Base-by-base conservation (phyloP, 2,797 vertebrate genomes). In the Acanthornis magna region DNA sequence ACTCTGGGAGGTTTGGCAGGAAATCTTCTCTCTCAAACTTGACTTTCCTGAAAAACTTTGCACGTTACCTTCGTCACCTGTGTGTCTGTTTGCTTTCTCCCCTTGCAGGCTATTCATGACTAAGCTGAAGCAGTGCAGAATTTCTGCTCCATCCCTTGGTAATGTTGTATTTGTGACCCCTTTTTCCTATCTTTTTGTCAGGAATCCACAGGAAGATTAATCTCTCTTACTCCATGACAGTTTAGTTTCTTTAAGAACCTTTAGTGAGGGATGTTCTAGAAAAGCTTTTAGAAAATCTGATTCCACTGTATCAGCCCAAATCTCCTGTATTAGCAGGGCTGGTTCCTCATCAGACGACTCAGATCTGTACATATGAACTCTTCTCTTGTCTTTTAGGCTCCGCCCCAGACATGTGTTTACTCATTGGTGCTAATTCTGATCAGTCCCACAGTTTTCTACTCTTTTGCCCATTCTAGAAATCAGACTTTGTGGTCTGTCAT, bases 161-260 rank as follows among this genome's bases (percentile, higher is more conserved):
- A 43, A 36, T 7, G 0, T 29, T 50, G 30, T 71, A 36, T 68
- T 91, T 34, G 22, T 72, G n/a, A n/a, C 25, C 50, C 51, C 85
- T 89, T 67, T 15, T 1, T 1, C 51, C 70, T 45, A 30, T 91
- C 47, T 78, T 90, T 91, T 51, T 75, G 55, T 81, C 70, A 11
- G 61, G 82, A 89, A 71, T 85, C 93, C 4, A 0, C 78, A 43
- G 83, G 66, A 90, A 90, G 93, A 88, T 93, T 95, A 95, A 95
- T 96, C 72, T 75, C 73, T 48, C 80, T 65, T 91, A 62, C 90
- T 94, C 90, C 48, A 42, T 93, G 94, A 84, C 95, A 93, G 83
- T 94, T 95, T 58, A 70, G 89, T 95, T 93, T 96, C 81, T 87
- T 90, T 94, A 96, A 96, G 95, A 95, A 88, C 36, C 80, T 95